These are phyloP conservation scores for Schizotus pectinicornis DNA, from an alignment of 2,888 invertebrate genomes.

Conservation along the genomic window DNA sequence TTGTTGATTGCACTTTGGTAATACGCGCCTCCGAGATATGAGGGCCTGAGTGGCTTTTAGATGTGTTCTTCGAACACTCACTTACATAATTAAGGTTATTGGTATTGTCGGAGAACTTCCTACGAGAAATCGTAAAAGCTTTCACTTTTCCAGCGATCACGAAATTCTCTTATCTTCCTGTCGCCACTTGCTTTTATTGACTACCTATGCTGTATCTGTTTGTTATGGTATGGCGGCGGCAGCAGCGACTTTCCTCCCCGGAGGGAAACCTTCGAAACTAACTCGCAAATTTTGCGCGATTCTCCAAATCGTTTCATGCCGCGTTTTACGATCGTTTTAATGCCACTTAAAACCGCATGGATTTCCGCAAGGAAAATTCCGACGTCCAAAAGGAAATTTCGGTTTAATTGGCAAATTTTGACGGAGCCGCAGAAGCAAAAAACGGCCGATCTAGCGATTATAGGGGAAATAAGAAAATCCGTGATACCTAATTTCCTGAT, in stretches of 20 bases:
- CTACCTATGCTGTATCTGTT: conserved; percentile 30
- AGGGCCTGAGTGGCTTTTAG: conserved; percentile 43
- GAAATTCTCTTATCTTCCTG: conserved; percentile 40
- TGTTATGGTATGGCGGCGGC: conserved; percentile 17
- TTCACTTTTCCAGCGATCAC: conserved; percentile 42
- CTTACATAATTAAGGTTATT: conserved; percentile 47
- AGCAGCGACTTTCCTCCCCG: no score
- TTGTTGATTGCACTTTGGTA: conserved; percentile 43
- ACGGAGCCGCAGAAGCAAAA: no score
- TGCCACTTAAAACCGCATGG: no score
- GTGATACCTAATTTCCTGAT: conserved; percentile 38
- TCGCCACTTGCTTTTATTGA: conserved; percentile 44
- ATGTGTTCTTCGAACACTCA: conserved; percentile 41
- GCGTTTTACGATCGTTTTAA: no score
- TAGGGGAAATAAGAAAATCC: conserved; percentile 4
- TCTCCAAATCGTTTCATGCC: no score
- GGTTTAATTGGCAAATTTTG: no score
- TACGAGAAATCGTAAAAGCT: conserved; percentile 41
- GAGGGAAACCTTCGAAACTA: no score
- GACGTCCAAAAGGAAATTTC: no score
- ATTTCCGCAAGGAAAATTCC: no score
- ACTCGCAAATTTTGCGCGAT: no score
- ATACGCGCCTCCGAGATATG: conserved; percentile 35
- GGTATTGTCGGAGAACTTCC: conserved; percentile 40
- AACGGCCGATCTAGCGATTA: conserved; percentile 4